Conservation (phyloP, 2,888 invertebrate genomes). For the Panorpa germanica region DNA sequence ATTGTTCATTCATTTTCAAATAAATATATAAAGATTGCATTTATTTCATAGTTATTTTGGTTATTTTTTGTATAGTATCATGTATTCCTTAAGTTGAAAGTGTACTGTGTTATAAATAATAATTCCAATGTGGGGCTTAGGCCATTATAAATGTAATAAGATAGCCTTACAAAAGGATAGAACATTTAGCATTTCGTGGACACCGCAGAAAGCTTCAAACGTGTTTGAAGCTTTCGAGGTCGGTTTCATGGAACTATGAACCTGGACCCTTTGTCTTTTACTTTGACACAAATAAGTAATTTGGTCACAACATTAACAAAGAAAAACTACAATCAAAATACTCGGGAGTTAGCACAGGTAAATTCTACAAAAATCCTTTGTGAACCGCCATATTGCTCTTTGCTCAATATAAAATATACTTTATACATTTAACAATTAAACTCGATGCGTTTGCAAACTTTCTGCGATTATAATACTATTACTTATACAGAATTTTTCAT, state of each 20-base stretch:
- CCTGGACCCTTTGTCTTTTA: slow-evolving; percentile 97
- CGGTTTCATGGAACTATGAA: slow-evolving; percentile 90
- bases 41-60: too few relatives aligned
- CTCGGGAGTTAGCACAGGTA: slow-evolving; percentile 78
- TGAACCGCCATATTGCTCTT: too few relatives aligned
- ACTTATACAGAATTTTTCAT: too few relatives aligned
- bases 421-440: slow-evolving; percentile 17
- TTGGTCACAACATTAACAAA: slow-evolving; percentile 89
- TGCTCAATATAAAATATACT: too few relatives aligned
- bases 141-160: slow-evolving; percentile 24
- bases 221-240: slow-evolving; percentile 89
- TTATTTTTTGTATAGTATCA: too few relatives aligned
- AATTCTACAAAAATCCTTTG: slow-evolving; percentile 29
- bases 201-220: slow-evolving; percentile 81
- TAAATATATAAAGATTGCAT: too few relatives aligned
- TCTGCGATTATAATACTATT: too few relatives aligned
- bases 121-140: slow-evolving; percentile 21
- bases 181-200: slow-evolving; percentile 42
- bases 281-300: slow-evolving; percentile 97
- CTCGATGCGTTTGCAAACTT: slow-evolving; percentile 5
- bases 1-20: too few relatives aligned
- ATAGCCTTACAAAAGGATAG: slow-evolving; percentile 20
- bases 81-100: too few relatives aligned
- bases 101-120: not conserved
- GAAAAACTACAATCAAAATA: slow-evolving; percentile 85